Conservation (phyloP, 2,113 vertebrate genomes). For the Columbina picui region DNA sequence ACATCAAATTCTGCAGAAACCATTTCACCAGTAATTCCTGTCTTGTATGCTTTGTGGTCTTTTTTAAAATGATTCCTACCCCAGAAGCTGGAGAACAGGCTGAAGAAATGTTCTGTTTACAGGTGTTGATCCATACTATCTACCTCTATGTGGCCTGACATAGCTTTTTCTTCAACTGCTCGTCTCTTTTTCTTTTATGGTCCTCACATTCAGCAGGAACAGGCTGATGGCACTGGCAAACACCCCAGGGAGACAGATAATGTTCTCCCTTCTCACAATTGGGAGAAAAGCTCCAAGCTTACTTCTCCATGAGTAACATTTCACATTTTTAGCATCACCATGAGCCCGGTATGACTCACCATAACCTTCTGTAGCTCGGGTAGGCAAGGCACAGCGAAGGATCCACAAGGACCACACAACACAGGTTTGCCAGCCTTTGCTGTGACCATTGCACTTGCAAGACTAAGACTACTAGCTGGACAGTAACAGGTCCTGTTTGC, state of each 20-base stretch:
- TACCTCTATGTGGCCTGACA: not conserved
- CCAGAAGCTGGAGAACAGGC: not conserved
- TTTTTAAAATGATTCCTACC: not conserved
- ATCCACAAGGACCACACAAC: not conserved
- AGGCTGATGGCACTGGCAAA: not conserved
- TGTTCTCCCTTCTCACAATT: accelerated
- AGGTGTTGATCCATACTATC: not conserved
- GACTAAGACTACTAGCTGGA: not conserved
- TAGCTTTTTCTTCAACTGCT: not conserved
- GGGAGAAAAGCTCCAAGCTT: not conserved
- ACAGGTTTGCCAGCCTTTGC: accelerated
- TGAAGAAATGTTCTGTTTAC: not conserved
- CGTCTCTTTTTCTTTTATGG: not conserved
- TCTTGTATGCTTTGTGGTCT: not conserved
- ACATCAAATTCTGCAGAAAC: not conserved
- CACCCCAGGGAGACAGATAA: not conserved
- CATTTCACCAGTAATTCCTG: not conserved
- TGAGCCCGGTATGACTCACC: accelerated
- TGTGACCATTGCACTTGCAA: not conserved
- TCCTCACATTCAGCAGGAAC: not conserved
- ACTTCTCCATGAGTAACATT: not conserved
- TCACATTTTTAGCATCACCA: not conserved
- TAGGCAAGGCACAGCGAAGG: not conserved
- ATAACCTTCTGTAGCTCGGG: accelerated
- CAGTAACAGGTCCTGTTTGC: not conserved